These are phyloP conservation scores for Bombyx huttoni DNA, from an alignment of 2,888 invertebrate genomes.

Conservation along the genomic window DNA sequence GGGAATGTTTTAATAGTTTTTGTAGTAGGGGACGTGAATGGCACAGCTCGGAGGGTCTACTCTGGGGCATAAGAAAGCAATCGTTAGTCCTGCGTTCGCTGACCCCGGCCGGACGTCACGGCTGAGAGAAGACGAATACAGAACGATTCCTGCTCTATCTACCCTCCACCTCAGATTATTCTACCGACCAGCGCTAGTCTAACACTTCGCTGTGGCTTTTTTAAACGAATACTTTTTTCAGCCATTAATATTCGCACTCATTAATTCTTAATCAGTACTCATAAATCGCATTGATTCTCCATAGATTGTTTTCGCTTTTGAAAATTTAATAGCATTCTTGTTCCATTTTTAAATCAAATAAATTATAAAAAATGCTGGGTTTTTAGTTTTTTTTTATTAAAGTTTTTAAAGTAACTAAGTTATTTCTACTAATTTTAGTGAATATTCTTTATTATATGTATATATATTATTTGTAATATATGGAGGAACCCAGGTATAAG, in stretches of 20 bases:
- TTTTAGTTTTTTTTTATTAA: no score
- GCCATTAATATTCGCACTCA: conserved; percentile 1
- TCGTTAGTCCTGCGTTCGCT: conserved; percentile 55
- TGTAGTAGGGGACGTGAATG: conserved; percentile 36
- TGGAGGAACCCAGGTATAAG: no score
- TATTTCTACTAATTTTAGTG: no score
- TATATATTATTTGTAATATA: no score
- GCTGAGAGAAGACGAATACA: conserved; percentile 59
- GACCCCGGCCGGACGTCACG: conserved; percentile 66
- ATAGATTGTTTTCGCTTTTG: no score
- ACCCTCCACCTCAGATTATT: conserved; percentile 8
- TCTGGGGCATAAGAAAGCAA: conserved; percentile 55
- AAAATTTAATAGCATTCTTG: no score
- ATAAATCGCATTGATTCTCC: no score
- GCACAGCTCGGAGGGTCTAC: conserved; percentile 52
- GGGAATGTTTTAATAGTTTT: conserved; percentile 20
- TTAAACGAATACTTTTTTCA: conserved; percentile 3
- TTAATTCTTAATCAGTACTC: no score
- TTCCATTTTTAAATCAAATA: no score
- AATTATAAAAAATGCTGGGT: no score
- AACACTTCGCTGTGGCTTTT: not conserved
- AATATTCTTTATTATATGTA: no score
- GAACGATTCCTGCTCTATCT: conserved; percentile 24
- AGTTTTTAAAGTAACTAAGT: no score
- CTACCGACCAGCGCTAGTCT: not conserved